These are phyloP conservation scores for Ceratosolen solmsi DNA, from an alignment of 1,140 invertebrate species.

Conservation along the genomic window DNA sequence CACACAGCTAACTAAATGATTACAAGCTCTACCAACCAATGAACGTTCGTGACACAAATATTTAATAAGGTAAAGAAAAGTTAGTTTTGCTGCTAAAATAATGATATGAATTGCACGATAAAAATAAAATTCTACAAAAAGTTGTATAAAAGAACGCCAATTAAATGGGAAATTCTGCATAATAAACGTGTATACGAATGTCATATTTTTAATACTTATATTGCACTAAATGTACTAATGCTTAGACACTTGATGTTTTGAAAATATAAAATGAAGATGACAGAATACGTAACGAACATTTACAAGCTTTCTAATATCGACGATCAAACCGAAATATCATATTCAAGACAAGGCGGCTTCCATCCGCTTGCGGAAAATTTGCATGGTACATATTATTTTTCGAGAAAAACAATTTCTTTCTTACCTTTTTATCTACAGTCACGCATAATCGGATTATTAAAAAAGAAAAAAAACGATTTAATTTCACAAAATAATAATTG, in stretches of 20 bases:
- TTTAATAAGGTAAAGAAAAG: slow-evolving; percentile 5
- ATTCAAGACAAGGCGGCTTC: slow-evolving; percentile 57
- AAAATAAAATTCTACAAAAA: neutral
- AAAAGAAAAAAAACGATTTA: too few species aligned
- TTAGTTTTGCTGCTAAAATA: slow-evolving; percentile 8
- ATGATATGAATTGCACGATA: neutral
- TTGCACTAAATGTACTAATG: too few species aligned
- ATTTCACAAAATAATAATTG: too few species aligned
- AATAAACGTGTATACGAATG: neutral
- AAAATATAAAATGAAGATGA: slow-evolving; percentile 22
- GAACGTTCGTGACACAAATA: slow-evolving; percentile 8
- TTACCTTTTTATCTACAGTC: neutral
- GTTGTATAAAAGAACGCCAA: neutral
- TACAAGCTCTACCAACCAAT: slow-evolving; percentile 43
- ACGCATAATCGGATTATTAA: too few species aligned
- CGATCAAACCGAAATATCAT: slow-evolving; percentile 65
- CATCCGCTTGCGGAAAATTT: neutral
- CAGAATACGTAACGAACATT: slow-evolving; percentile 58
- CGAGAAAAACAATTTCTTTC: slow-evolving; percentile 30
- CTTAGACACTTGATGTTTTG: too few species aligned
- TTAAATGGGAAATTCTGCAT: neutral
- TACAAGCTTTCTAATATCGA: slow-evolving; percentile 70
- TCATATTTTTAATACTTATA: too few species aligned
- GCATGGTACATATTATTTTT: slow-evolving; percentile 18
- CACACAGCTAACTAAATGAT: slow-evolving; percentile 42